Conservation (phyloP, 2,888 invertebrate genomes). For the Carpatolechia fugitivella region DNA sequence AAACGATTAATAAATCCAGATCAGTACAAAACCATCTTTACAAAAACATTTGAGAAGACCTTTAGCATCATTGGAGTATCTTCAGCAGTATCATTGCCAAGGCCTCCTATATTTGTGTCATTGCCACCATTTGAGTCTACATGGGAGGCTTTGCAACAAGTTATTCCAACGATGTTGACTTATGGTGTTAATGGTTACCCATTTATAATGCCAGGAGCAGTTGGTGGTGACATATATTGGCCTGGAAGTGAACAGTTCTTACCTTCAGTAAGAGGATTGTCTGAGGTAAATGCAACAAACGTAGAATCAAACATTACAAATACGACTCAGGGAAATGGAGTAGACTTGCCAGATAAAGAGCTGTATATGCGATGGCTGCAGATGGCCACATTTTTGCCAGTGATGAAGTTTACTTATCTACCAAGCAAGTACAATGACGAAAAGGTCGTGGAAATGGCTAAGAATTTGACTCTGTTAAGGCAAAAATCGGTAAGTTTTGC, state of each 20-base stretch:
- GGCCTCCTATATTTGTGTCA: constrained; percentile 91
- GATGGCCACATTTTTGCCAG: constrained; percentile 93
- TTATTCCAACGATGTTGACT: constrained; percentile 92
- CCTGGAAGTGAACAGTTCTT: constrained; percentile 78
- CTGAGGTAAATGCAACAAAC: constrained; percentile 36
- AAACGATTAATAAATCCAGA: constrained; percentile 88
- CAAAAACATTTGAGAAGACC: constrained; percentile 80
- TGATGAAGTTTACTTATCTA: constrained; percentile 93
- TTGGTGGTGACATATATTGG: constrained; percentile 92
- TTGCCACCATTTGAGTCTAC: constrained; percentile 91
- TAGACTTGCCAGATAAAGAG: constrained; percentile 85
- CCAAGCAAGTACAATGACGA: constrained; percentile 94
- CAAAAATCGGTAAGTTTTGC: constrained; percentile 81
- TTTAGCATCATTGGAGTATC: constrained; percentile 89
- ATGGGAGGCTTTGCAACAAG: constrained; percentile 90
- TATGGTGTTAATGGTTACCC: constrained; percentile 96
- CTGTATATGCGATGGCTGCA: constrained; percentile 95
- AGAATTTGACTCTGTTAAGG: constrained; percentile 85
- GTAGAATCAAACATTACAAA: constrained; percentile 38
- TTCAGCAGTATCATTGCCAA: constrained; percentile 88
- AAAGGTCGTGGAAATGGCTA: constrained; percentile 86
- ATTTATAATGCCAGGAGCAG: constrained; percentile 94
- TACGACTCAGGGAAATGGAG: constrained; percentile 61
- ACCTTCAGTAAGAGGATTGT: constrained; percentile 70
- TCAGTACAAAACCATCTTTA: constrained; percentile 87